Evolutionary conservation across 2,888 invertebrate species (phyloP).

Genomic region (Branchipolynoe longqiensis): DNA sequence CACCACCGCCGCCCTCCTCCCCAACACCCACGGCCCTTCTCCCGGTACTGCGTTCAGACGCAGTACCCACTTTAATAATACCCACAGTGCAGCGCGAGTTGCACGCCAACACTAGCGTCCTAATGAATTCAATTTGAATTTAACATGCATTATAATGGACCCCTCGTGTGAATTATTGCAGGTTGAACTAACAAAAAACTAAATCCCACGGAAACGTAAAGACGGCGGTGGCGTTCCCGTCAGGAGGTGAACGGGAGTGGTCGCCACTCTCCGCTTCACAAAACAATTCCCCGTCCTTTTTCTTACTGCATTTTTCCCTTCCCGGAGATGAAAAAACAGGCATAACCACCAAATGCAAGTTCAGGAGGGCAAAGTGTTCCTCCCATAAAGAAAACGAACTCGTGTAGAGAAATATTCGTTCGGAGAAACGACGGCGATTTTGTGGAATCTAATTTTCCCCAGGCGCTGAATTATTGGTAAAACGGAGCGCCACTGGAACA

Average conservation of each 20-base stretch:
- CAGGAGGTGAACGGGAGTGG: too few species aligned
- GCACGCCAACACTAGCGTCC: conserved; percentile 23
- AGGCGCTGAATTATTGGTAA: neutral
- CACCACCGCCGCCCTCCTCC: neutral
- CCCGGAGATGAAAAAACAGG: too few species aligned
- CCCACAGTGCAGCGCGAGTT: neutral
- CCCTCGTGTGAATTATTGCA: neutral
- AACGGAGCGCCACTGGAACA: neutral
- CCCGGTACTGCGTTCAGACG: too few species aligned
- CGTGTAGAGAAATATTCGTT: too few species aligned
- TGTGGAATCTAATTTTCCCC: too few species aligned
- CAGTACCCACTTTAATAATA: too few species aligned
- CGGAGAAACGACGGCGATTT: too few species aligned
- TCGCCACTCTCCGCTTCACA: neutral
- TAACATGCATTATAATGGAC: conserved; percentile 46
- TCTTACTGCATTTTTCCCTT: too few species aligned
- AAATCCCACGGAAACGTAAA: neutral
- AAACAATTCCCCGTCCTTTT: too few species aligned
- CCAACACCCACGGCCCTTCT: neutral
- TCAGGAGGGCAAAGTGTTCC: too few species aligned
- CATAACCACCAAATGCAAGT: too few species aligned
- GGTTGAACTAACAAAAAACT: neutral
- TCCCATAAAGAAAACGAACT: too few species aligned
- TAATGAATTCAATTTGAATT: conserved; percentile 52
- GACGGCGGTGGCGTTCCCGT: neutral